Percentiles rank a stretch among this genome's conserved stretches.
phyloP scores from a whole-genome alignment of 2,888 invertebrate species.

The Drosophila recens region DNA sequence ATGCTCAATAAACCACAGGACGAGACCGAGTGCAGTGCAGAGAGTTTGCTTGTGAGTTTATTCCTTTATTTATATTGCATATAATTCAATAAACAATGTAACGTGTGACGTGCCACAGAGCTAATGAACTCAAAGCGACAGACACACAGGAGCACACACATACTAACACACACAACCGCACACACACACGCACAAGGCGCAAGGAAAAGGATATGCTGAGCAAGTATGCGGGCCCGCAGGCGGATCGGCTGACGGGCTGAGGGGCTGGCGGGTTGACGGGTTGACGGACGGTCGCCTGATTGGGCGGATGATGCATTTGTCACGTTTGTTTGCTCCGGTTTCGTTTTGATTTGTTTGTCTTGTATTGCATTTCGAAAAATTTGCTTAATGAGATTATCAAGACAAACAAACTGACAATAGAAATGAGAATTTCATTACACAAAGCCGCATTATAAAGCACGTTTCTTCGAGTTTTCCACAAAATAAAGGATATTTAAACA shows the following conservation, averaged over 20 bases:
- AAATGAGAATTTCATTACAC: not conserved
- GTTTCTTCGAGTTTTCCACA: not conserved
- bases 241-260: not conserved
- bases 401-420: not conserved
- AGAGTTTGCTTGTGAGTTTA: constrained; percentile 30
- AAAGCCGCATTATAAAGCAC: not conserved
- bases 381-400: constrained; percentile 34
- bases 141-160: constrained; percentile 15
- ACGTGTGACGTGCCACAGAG: constrained; percentile 58
- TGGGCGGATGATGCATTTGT: constrained; percentile 39
- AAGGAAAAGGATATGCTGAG: constrained; percentile 14
- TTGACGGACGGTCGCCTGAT: constrained; percentile 15
- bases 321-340: constrained; percentile 35
- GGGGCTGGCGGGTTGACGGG: not conserved
- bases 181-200: constrained; percentile 10
- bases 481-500: not conserved
- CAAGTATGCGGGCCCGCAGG: constrained; percentile 10
- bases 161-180: constrained; percentile 11
- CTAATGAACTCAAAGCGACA: constrained; percentile 63
- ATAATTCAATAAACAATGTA: constrained; percentile 67
- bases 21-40: constrained; percentile 6
- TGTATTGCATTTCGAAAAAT: constrained; percentile 37
- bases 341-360: constrained; percentile 41
- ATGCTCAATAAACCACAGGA: constrained; percentile 51
- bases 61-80: constrained; percentile 44